Evolutionary conservation across 2,113 vertebrate genomes (phyloP).

Genomic region (Gnathonemus echidnorhynchus): DNA sequence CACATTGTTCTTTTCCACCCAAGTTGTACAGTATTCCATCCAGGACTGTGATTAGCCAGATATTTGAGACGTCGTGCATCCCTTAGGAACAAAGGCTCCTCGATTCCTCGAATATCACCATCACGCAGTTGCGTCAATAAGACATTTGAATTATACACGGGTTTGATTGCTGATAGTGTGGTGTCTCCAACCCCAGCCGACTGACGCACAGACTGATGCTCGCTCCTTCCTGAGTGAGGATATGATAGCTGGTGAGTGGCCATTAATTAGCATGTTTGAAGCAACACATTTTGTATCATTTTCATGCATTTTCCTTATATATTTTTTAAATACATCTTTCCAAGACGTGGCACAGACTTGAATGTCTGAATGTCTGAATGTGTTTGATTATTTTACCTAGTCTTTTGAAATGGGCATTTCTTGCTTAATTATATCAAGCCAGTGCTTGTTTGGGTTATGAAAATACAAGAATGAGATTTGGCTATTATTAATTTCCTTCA

Average conservation of each 20-base stretch:
- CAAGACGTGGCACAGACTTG: background rate
- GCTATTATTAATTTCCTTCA: background rate
- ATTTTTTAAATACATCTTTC: background rate
- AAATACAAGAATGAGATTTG: background rate
- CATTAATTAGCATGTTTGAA: background rate
- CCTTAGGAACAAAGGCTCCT: background rate
- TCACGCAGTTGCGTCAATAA: background rate
- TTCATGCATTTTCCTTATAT: background rate
- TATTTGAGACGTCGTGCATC: background rate
- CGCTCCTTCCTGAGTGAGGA: constrained; percentile 71
- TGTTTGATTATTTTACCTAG: background rate
- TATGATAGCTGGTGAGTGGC: constrained; percentile 61
- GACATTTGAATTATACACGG: background rate
- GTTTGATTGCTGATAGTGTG: background rate
- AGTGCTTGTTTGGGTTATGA: background rate
- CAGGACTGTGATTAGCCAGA: background rate
- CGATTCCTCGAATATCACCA: background rate
- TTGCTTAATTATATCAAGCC: background rate
- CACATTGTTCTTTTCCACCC: background rate
- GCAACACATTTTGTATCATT: background rate
- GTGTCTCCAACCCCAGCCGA: constrained; percentile 46
- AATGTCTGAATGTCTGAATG: background rate
- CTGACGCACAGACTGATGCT: constrained; percentile 66
- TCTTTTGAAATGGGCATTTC: background rate
- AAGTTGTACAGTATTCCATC: background rate